Evolutionary conservation across 1,140 invertebrate genomes (phyloP), one percentile per base, ranked within the genome.

Genomic region (Drosophila tropicalis): DNA sequence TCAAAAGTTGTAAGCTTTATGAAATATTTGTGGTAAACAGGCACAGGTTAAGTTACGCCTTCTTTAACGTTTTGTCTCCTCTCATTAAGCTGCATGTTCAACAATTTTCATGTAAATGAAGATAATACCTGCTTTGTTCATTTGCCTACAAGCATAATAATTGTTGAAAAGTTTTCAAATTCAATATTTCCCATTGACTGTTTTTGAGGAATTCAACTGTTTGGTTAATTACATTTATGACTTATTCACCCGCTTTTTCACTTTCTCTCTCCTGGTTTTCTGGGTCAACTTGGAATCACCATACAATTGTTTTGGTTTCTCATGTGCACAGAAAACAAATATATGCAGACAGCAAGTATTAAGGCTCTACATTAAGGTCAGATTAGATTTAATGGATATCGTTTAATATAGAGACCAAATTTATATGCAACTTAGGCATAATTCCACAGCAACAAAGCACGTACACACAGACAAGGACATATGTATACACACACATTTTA

Each of bases 11-110:
- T 39, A 61, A 56, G 25, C 61, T 64, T 74, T 58, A 54, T 56
- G 36, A 77, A 71, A 85, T 77, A 76, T 85, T 77, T 85, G 67
- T 62, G 78, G 70, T 76, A 80, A 55, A 67, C 68, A 70, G 62
- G 51, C 68, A 57, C 61, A 65, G 13, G 70, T 15, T n/a, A 40
- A 39, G 56, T 40, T 62, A 15, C 57, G 70, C 51, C 22, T 54
- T n/a, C 32, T 41, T 9, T 9, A 13, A 5, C 56, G 7, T 9
- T 32, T 13, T 44, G 12, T 47, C 7, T 55, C 67, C 66, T 36
- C 9, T 72, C 70, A 65, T 51, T 51, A 51, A 51, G 44, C 17
- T 22, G 64, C 41, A 65, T 74, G 71, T 63, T 71, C 25, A 65
- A 62, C 62, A 74, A 74, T 69, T 84, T 84, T 64, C 34, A 66